Conservation (phyloP, 2,797 vertebrate species). For the Betta splendens region DNA sequence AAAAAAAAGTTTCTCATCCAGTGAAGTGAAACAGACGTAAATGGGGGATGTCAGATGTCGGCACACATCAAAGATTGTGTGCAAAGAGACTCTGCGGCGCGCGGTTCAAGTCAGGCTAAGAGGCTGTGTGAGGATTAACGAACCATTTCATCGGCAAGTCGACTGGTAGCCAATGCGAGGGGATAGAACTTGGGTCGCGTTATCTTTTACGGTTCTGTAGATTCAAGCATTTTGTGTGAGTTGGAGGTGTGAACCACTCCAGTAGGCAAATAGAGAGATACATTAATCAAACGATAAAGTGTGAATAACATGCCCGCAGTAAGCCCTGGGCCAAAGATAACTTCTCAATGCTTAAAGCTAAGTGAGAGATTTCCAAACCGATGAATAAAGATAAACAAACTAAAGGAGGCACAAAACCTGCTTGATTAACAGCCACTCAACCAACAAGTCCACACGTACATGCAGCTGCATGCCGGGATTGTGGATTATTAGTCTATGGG, state of each 20-base stretch:
- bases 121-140: neutral
- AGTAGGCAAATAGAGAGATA: constrained; percentile 24
- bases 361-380: neutral
- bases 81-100: neutral
- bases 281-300: constrained; percentile 32
- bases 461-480: neutral
- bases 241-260: constrained; percentile 24
- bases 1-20: neutral
- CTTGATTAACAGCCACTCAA: neutral
- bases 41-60: neutral
- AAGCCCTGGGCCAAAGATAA: neutral
- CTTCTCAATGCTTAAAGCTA: neutral
- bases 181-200: constrained; percentile 7
- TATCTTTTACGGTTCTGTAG: constrained; percentile 22
- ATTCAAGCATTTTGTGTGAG: constrained; percentile 17
- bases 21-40: neutral
- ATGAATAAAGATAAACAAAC: neutral
- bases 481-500: neutral
- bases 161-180: neutral
- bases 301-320: neutral
- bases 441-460: neutral
- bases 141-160: neutral
- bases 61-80: neutral
- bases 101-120: neutral
- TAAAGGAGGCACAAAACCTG: no score